phyloP scores from a whole-genome alignment of 2,113 vertebrate species.

The Alethe diademata region DNA sequence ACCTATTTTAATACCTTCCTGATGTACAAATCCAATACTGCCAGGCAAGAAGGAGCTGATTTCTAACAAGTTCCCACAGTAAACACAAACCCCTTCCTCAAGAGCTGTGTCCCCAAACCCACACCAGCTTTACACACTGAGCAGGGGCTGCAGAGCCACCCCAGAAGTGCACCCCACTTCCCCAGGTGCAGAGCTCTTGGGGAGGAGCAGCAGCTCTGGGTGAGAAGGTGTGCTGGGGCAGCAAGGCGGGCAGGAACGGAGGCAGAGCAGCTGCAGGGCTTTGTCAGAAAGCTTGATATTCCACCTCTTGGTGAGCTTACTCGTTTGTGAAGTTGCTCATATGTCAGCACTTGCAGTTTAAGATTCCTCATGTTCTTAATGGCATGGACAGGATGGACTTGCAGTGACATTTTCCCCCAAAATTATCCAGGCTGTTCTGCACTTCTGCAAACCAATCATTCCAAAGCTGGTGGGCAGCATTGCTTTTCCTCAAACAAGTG shows the following conservation, averaged over 20 bases:
- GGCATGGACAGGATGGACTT: background rate
- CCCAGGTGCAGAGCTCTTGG: rapidly evolving
- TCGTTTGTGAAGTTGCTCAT: background rate
- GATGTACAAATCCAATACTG: background rate
- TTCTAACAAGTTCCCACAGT: background rate
- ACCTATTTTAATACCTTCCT: background rate
- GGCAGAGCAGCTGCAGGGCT: background rate
- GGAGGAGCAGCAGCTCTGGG: background rate
- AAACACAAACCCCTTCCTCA: background rate
- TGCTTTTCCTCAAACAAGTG: background rate
- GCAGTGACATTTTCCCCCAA: background rate
- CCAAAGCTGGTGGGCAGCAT: background rate
- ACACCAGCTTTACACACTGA: background rate
- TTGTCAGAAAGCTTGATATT: background rate
- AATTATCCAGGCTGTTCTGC: background rate
- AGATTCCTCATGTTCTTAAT: background rate
- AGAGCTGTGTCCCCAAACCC: background rate
- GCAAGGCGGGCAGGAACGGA: background rate
- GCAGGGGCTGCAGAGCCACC: background rate
- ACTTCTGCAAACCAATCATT: background rate
- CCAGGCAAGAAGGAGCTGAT: background rate
- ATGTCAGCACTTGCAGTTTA: background rate
- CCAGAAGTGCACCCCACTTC: background rate
- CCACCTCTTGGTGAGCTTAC: background rate
- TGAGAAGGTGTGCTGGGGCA: too few species aligned